Base-by-base conservation (phyloP, 1,140 invertebrate species). In the Plodia interpunctella region DNA sequence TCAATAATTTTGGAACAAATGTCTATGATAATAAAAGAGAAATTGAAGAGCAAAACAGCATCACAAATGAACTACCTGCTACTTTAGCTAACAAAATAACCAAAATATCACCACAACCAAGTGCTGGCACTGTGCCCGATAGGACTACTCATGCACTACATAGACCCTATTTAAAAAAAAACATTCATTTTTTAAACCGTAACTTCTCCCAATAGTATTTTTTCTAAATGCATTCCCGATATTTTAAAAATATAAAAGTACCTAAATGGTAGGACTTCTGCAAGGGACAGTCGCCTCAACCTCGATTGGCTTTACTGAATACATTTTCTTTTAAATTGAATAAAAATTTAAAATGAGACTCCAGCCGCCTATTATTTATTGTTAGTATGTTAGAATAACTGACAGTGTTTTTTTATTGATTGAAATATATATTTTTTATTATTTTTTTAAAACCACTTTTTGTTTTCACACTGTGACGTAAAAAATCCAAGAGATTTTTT, bases 101-200 rank as follows among this genome's bases (percentile, higher is more conserved):
- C 68, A 65, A 77, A 72, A 70, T 73, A 70, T 82, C 81, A 88
- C 86, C 86, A 88, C 83, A 88, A 87, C 86, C 86, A 74, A 77
- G 83, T 84, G 75, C 74, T 60, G 78, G 81, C 83, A 79, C 76
- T 76, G 82, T 83, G 82, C 81, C 76, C 70, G 62, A 70, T 70
- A 63, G 57, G 32, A 70, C 82, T 88, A 87, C 76, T 62, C 85
- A 88, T 88, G 85, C 85, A 88, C 82, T 87, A 87, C 74, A 62
- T 60, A n/a, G n/a, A 10, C 50, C 58, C 38, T 15, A 53, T 25
- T 18, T 53, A 58, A 53, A 53, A 5, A 15, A 20, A 51, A 13
- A 19, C 10, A 53, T 51, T 25, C 17, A 50, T 35, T 49, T 32
- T 44, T 10, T 4, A 59, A 62, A 59, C 20, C 17, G 17, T 11